Conservation (phyloP, 2,797 vertebrate species). For the Halcyon badia region DNA sequence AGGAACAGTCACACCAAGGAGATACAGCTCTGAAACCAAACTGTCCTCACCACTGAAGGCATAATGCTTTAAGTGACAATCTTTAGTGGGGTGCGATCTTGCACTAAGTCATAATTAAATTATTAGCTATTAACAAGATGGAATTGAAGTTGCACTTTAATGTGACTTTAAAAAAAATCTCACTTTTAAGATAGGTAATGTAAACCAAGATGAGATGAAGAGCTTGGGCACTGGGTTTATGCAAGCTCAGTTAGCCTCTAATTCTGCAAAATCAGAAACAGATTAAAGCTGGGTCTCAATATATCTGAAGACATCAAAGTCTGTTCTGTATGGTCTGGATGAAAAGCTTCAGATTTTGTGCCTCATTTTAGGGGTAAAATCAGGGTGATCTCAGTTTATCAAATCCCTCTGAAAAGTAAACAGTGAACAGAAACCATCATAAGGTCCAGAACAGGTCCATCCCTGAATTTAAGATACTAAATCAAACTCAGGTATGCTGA, state of each 20-base stretch:
- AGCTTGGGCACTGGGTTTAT: background rate
- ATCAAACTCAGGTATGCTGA: background rate
- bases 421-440: background rate
- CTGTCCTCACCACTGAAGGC: constrained; percentile 41
- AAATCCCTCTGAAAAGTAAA: background rate
- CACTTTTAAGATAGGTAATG: background rate
- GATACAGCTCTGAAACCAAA: constrained; percentile 40
- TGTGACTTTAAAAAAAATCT: background rate
- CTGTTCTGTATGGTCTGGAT: background rate
- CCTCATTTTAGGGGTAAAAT: background rate
- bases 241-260: background rate
- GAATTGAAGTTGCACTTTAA: constrained; percentile 51
- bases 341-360: background rate
- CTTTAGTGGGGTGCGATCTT: constrained; percentile 30
- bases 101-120: constrained; percentile 46
- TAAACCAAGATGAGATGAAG: background rate
- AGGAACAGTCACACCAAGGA: constrained; percentile 48
- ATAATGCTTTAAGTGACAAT: constrained; percentile 42
- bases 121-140: constrained; percentile 58
- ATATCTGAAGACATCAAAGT: background rate
- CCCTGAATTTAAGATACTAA: background rate
- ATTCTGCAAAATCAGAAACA: constrained; percentile 21
- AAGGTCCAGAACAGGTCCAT: background rate
- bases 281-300: background rate
- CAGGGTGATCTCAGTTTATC: background rate